Conservation (phyloP, 2,888 invertebrate genomes). For the Cephus nigrinus region DNA sequence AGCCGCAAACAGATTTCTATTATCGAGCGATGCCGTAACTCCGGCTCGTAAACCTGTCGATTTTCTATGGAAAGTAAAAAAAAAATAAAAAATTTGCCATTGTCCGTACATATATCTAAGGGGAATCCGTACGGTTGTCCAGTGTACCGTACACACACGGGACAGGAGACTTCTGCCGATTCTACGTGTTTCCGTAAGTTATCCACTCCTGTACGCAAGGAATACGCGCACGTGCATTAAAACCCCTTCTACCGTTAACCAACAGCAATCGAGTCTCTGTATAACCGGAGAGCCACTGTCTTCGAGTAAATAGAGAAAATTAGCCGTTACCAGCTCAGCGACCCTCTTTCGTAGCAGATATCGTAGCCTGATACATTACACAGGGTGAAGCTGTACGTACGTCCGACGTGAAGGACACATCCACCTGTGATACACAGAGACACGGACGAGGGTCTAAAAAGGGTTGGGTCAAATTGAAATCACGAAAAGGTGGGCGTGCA, state of each 20-base stretch:
- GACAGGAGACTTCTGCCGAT: neutral
- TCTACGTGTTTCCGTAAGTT: neutral
- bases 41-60: neutral
- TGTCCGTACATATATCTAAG: neutral
- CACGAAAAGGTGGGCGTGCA: constrained; percentile 58
- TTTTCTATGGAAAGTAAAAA: neutral
- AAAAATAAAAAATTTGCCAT: neutral
- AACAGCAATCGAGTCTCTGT: neutral
- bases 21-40: neutral
- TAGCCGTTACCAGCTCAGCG: neutral
- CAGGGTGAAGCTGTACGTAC: neutral
- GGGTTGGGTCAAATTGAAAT: constrained; percentile 58
- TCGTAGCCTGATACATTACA: neutral
- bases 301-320: neutral
- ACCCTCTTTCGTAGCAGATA: neutral
- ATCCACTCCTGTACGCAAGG: neutral
- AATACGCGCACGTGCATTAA: neutral
- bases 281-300: neutral
- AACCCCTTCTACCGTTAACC: neutral
- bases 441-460: neutral
- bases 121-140: neutral
- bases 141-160: neutral
- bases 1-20: neutral
- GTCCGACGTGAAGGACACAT: neutral
- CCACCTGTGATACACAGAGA: neutral